Percentiles rank a stretch among this genome's conserved stretches.
Evolutionary conservation across 2,113 vertebrate species (phyloP).

Genomic region (Pogona vitticeps): DNA sequence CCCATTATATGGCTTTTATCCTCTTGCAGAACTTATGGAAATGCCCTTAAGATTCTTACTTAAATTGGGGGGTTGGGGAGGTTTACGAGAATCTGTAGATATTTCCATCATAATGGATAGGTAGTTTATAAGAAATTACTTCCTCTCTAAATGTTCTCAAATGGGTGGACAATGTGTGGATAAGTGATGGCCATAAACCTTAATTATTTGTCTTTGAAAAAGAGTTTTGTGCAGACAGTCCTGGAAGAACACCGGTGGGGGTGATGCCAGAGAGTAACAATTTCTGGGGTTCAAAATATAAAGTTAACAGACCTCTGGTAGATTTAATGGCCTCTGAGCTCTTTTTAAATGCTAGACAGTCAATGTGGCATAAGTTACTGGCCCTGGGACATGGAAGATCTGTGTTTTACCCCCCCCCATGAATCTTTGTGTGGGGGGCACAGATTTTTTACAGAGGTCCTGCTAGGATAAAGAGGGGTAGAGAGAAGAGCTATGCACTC

Average conservation of each 20-base stretch:
- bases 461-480: no score
- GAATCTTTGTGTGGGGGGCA: no score
- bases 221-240: neutral
- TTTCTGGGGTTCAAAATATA: neutral
- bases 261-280: neutral
- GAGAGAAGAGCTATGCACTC: no score
- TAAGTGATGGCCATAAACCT: neutral
- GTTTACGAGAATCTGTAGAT: neutral
- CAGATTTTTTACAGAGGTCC: no score
- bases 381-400: no score
- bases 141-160: constrained; percentile 29
- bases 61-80: constrained; percentile 59
- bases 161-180: neutral
- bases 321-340: neutral
- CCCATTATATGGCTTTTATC: constrained; percentile 73
- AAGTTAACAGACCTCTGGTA: neutral
- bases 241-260: neutral
- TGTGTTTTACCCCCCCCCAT: no score
- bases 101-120: constrained; percentile 67
- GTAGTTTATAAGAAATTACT: constrained; percentile 61
- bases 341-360: no score
- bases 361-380: no score
- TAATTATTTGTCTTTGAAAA: constrained; percentile 22
- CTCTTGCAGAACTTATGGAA: constrained; percentile 73
- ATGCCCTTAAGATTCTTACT: constrained; percentile 70